Evolutionary conservation across 2,113 vertebrate species (phyloP).

Genomic region (Urocolius indicus): DNA sequence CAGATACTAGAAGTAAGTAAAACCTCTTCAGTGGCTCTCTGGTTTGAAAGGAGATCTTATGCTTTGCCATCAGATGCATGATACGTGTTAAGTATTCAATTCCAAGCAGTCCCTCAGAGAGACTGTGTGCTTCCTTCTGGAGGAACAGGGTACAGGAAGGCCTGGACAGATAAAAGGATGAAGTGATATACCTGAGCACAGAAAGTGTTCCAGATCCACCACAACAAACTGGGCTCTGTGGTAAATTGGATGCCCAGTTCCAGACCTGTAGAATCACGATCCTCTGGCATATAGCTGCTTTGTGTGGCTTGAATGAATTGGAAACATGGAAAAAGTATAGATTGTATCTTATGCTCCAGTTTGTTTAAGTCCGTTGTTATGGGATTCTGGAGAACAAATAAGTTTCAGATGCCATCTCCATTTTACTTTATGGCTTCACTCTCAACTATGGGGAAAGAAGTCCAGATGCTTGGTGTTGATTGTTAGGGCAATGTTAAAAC

Average conservation of each 20-base stretch:
- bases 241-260: not conserved
- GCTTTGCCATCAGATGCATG: not conserved
- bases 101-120: not conserved
- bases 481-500: not conserved
- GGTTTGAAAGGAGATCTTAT: not conserved
- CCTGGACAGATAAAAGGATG: not conserved
- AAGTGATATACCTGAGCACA: not conserved
- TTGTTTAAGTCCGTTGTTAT: not conserved
- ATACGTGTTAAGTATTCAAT: not conserved
- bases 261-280: not conserved
- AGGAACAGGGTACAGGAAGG: not conserved
- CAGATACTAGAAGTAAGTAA: slow-evolving; percentile 89
- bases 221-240: not conserved
- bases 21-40: not conserved
- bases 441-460: not conserved
- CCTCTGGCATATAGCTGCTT: not conserved
- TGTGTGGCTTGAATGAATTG: not conserved
- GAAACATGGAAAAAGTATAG: not conserved
- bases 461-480: not conserved
- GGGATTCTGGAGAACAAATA: not conserved
- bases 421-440: not conserved
- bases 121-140: not conserved
- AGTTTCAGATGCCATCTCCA: not conserved
- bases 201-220: not conserved
- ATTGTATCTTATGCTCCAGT: not conserved